phyloP scores from a whole-genome alignment of 2,113 vertebrate genomes.

The Panurus biarmicus region DNA sequence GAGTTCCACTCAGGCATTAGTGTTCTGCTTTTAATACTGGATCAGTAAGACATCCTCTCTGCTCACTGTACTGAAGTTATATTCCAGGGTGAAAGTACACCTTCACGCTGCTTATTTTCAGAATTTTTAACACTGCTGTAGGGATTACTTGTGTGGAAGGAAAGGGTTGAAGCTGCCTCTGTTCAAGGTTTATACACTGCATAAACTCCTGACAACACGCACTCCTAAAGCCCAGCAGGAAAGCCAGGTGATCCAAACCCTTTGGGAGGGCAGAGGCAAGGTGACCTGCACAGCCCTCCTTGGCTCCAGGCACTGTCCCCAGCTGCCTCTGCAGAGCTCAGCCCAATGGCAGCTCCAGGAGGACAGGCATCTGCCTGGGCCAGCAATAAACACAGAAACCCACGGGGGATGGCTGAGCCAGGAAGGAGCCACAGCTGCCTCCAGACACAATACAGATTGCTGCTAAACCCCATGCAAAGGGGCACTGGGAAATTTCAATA shows the following conservation, averaged over 20 bases:
- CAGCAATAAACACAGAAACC: background rate
- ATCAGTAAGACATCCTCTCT: background rate
- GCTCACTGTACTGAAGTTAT: background rate
- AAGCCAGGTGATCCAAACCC: background rate
- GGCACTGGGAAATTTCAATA: background rate
- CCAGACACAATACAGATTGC: background rate
- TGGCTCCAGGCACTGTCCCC: background rate
- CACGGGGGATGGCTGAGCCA: background rate
- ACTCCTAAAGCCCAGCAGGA: background rate
- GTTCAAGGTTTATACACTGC: background rate
- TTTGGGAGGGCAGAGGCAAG: background rate
- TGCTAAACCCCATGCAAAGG: background rate
- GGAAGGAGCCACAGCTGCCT: background rate
- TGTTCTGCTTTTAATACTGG: background rate
- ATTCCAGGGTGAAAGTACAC: background rate
- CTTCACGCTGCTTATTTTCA: background rate
- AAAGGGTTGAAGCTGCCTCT: background rate
- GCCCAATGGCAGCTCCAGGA: background rate
- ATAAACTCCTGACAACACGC: background rate
- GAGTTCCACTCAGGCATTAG: background rate
- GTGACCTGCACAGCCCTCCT: background rate
- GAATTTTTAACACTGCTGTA: background rate
- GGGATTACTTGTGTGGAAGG: background rate
- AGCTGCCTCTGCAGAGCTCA: background rate
- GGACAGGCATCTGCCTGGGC: background rate